These are phyloP conservation scores for Trachymyrmex septentrionalis DNA, from an alignment of 1,140 invertebrate genomes.

Conservation along the genomic window DNA sequence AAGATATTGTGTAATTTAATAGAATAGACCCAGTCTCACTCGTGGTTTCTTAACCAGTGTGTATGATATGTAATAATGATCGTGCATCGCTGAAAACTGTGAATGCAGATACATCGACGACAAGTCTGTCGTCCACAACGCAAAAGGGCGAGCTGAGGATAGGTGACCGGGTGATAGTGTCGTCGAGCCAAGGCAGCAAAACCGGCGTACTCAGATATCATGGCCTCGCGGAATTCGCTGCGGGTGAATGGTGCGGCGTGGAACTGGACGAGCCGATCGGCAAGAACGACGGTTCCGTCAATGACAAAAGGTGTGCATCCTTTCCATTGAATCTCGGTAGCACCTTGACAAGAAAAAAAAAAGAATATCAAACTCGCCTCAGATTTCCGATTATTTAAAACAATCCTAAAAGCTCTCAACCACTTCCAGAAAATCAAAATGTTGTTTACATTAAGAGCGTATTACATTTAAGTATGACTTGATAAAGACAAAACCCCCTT, in stretches of 20 bases:
- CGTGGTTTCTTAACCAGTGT: neutral
- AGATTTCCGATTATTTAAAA: neutral
- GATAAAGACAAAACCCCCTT: neutral
- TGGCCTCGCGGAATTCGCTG: slow-evolving; percentile 95
- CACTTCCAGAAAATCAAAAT: neutral
- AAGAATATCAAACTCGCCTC: slow-evolving; percentile 56
- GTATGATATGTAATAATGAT: slow-evolving; percentile 38
- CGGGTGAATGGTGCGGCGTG: slow-evolving; percentile 97
- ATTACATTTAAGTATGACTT: neutral
- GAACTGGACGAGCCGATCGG: slow-evolving; percentile 97
- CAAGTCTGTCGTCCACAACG: slow-evolving; percentile 86
- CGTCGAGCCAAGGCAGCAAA: slow-evolving; percentile 95
- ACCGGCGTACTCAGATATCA: slow-evolving; percentile 94
- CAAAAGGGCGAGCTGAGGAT: slow-evolving; percentile 89
- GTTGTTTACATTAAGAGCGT: neutral
- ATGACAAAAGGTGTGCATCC: slow-evolving; percentile 90
- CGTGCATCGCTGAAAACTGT: slow-evolving; percentile 60
- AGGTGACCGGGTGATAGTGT: slow-evolving; percentile 97
- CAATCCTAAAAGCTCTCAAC: neutral
- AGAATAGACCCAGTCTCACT: neutral
- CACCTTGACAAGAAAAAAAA: neutral
- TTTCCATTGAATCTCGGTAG: neutral
- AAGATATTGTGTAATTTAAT: neutral
- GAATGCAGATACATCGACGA: slow-evolving; percentile 89
- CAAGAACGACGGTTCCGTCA: slow-evolving; percentile 98